These are phyloP conservation scores for Nasonia giraulti DNA, from an alignment of 1,140 invertebrate genomes.

Conservation along the genomic window DNA sequence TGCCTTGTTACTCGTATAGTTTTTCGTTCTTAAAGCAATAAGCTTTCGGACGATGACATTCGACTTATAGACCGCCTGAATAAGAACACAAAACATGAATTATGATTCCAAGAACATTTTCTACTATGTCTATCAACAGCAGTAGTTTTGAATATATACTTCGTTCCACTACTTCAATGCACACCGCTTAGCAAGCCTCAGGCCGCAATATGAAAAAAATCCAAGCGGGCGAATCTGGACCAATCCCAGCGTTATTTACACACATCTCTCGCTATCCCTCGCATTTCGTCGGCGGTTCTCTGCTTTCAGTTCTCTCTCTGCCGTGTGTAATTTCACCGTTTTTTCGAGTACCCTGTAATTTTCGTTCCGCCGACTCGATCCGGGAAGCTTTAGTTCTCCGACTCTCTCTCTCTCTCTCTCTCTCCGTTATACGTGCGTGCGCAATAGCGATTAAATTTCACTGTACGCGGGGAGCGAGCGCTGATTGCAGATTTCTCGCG, in stretches of 20 bases:
- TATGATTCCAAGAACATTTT: too few species aligned
- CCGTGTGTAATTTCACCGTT: not conserved
- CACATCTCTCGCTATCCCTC: not conserved
- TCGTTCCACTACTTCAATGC: not conserved
- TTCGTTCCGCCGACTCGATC: not conserved
- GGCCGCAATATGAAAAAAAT: not conserved
- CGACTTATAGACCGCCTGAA: too few species aligned
- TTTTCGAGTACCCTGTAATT: not conserved
- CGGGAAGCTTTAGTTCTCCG: not conserved
- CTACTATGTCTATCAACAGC: too few species aligned
- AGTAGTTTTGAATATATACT: not conserved
- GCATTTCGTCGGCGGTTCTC: not conserved
- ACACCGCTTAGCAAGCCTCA: too few species aligned
- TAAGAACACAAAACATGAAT: too few species aligned
- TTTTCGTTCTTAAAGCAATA: too few species aligned
- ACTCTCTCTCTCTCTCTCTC: not conserved
- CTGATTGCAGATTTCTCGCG: slow-evolving; percentile 3
- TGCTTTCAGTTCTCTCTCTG: not conserved
- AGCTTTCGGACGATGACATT: too few species aligned
- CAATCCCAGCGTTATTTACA: not conserved
- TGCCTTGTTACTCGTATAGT: too few species aligned
- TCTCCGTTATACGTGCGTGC: not conserved
- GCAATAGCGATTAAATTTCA: not conserved
- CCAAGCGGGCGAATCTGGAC: not conserved
- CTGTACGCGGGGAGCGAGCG: not conserved